phyloP scores from a whole-genome alignment of 2,113 vertebrate genomes.

The Heterotilapia buettikoferi region DNA sequence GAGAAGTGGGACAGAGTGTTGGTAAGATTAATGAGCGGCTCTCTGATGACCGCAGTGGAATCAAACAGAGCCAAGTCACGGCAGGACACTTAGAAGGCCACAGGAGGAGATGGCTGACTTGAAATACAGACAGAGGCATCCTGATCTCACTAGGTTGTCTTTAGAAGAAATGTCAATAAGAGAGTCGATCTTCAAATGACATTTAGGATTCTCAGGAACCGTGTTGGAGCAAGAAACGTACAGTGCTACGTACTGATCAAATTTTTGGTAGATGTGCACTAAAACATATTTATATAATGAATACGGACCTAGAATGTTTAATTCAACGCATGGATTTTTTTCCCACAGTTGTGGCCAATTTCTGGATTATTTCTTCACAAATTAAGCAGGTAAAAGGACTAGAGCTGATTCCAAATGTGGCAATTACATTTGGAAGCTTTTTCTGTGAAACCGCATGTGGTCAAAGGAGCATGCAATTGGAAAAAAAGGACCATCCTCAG shows the following conservation, averaged over 20 bases:
- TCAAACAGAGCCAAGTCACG: slow-evolving; percentile 55
- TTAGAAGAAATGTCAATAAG: not conserved
- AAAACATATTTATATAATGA: not conserved
- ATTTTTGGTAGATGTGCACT: not conserved
- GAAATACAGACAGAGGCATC: slow-evolving; percentile 28
- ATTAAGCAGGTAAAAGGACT: not conserved
- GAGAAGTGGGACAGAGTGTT: slow-evolving; percentile 64
- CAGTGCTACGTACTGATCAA: not conserved
- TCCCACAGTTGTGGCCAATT: not conserved
- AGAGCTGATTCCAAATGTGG: not conserved
- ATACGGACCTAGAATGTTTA: not conserved
- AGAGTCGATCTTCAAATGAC: not conserved
- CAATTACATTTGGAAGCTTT: not conserved
- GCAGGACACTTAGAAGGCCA: slow-evolving; percentile 47
- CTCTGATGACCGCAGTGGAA: slow-evolving; percentile 57
- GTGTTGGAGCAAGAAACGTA: not conserved
- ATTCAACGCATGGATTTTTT: not conserved
- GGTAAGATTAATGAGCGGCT: slow-evolving; percentile 70
- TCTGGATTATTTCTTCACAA: not conserved
- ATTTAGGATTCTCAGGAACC: not conserved
- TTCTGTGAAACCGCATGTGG: not conserved
- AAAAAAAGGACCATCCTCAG: not conserved
- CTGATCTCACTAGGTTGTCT: slow-evolving; percentile 19
- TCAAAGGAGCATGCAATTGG: not conserved
- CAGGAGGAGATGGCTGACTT: slow-evolving; percentile 33